A percentile compares a stretch with the other conserved stretches of the same genome.
These are phyloP conservation scores for Nothoprocta pentlandii DNA, from an alignment of 2,113 vertebrate species.

Conservation along the genomic window DNA sequence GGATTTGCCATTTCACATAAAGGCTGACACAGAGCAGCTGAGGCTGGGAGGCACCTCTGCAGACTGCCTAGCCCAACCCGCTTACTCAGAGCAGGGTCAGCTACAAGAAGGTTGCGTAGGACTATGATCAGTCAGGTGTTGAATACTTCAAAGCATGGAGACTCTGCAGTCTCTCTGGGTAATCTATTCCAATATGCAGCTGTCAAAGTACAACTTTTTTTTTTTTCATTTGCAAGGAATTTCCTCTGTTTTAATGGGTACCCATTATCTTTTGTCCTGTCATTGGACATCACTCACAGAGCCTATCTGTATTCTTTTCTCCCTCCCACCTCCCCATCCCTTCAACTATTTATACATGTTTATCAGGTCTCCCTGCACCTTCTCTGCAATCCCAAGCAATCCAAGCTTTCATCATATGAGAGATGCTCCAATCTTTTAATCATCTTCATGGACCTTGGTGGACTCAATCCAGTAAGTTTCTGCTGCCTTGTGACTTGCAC, in stretches of 20 bases:
- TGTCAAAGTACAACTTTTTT: not conserved
- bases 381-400: not conserved
- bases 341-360: not conserved
- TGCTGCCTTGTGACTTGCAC: not conserved
- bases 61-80: not conserved
- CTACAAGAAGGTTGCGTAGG: not conserved
- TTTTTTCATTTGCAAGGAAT: not conserved
- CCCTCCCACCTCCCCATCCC: too few species aligned
- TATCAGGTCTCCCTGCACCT: not conserved
- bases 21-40: not conserved
- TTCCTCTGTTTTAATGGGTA: not conserved
- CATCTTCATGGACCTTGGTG: not conserved
- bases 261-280: not conserved
- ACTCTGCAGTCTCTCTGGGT: not conserved
- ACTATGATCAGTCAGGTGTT: not conserved
- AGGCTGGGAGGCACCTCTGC: not conserved
- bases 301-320: not conserved
- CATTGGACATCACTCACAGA: not conserved
- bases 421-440: not conserved
- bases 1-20: not conserved
- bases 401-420: not conserved
- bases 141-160: not conserved
- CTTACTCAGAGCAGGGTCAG: not conserved
- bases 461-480: not conserved
- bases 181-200: not conserved